phyloP scores from a whole-genome alignment of 2,797 vertebrate species.

The Parauchenoglanis punctatus region DNA sequence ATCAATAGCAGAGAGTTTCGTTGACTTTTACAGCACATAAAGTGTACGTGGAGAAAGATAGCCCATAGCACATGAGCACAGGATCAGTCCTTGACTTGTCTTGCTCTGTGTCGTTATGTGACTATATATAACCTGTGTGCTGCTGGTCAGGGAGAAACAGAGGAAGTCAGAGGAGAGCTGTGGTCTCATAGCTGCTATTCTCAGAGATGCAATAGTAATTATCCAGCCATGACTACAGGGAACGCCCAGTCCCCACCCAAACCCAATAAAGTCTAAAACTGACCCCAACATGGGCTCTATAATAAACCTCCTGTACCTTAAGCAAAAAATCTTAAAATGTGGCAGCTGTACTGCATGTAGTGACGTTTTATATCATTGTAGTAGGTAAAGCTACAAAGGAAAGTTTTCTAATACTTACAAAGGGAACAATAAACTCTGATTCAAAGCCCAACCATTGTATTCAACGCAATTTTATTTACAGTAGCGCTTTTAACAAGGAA shows the following conservation, averaged over 20 bases:
- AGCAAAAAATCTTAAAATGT: not conserved
- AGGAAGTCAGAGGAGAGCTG: slow-evolving; percentile 24
- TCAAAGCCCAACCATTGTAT: not conserved
- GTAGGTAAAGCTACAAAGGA: not conserved
- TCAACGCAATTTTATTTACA: not conserved
- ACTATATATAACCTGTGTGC: slow-evolving; percentile 27
- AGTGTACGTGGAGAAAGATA: not conserved
- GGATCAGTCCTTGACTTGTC: not conserved
- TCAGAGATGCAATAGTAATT: slow-evolving; percentile 68
- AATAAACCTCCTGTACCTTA: not conserved
- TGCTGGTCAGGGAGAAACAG: slow-evolving; percentile 30
- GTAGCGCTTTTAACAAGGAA: not conserved
- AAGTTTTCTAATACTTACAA: not conserved
- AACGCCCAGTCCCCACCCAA: slow-evolving; percentile 61
- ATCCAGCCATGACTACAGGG: slow-evolving; percentile 59
- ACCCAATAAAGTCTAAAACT: slow-evolving; percentile 48
- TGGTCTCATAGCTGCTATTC: slow-evolving; percentile 64
- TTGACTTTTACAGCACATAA: not conserved
- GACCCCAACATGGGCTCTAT: not conserved
- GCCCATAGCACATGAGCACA: not conserved
- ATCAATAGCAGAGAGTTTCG: too few relatives aligned
- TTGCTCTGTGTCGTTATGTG: not conserved
- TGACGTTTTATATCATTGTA: not conserved
- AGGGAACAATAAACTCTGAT: not conserved
- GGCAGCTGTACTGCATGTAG: not conserved